Base-by-base conservation (phyloP, 1,140 invertebrate species). In the Aphelinus certus region DNA sequence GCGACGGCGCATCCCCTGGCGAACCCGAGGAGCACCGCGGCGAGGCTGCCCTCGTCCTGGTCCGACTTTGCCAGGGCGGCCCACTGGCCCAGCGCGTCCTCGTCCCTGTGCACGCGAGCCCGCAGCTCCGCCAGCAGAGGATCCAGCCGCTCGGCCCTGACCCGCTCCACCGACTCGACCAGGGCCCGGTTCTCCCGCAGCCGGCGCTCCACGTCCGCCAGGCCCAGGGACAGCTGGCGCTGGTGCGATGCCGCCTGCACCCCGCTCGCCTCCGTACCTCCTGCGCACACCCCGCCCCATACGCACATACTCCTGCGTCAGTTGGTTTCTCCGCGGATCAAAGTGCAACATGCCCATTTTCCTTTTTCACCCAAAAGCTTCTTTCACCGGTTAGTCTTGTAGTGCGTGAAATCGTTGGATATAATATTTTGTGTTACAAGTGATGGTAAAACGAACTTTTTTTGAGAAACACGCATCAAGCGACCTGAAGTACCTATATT, bases 181-280 rank as follows among this genome's bases (percentile, higher is more conserved):
- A 97, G 86, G 0, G 94, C 95, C 85, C 96, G 96, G 86, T 97
- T 98, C 86, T 97, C 96, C 79, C 97, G 97, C 26, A 98, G 89
- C 3, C 96, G 88, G 76, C 95, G 93, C 85, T 98, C 95, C 42
- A 94, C 93, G 80, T 95, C 94, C 3, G 91, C 90, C 81, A 95
- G 93, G 57, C 92, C 93, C 46, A 97, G 90, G 58, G 94, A 94
- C 71, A 98, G 88, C 49, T 97, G 92, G 51, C 96, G 88, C 86
- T 97, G 96, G 87, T 98, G 96, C 42, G 95, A 96, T 0, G 95
- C 92, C 0, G 95, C 94, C 10, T 95, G 95, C 49, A 95, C 95
- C 79, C 83, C 80, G 82, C 71, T 85, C 82, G 46, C 79, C 83
- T 81, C 69, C 10, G 73, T 26, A 26, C 26, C 26, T 26, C 26